Evolutionary conservation across 1,140 invertebrate species (phyloP), one percentile per base, ranked within the genome.

Genomic region (Caenorhabditis brenneri): DNA sequence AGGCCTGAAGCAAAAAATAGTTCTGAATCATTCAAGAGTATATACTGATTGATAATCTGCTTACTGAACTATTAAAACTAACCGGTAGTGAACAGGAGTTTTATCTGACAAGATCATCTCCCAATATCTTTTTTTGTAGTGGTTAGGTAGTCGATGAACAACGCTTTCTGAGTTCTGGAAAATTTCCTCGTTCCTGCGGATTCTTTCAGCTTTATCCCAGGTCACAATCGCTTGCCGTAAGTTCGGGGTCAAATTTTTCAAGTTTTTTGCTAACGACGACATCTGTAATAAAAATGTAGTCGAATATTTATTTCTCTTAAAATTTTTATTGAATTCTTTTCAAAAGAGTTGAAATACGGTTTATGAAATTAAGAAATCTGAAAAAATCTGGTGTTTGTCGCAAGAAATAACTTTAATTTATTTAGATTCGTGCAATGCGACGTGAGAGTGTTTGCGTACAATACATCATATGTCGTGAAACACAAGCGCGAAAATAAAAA

Each of bases 81-180:
- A 85, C 84, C 80, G 93, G 91, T 95, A 97, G 92, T 98, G 95
- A 29, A 98, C 95, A 48, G 96, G 94, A 39, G 92, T 92, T 31
- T 95, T 94, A 87, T 93, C 92, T 33, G 93, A 92, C 0, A 93
- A 84, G 90, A 95, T 94, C 94, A 95, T 96, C 92, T 97, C 95
- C 85, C 91, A 93, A 92, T 94, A 96, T 91, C 96, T 95, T 90
- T 95, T 95, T 90, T 94, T 95, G 90, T 96, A 98, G 39, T 94
- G 95, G 86, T 94, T 92, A 4, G 96, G 96, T 82, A 97, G 85
- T 79, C 90, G 83, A 69, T 90, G 89, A 6, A 90, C 89, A 29
- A 90, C 84, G 9, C 88, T 90, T 16, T 90, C 79, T 15, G 81
- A 53, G 55, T 90, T 87, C n/a, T 84, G 81, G 89, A 89, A 90